These are phyloP conservation scores for Ctena decussata DNA, from an alignment of 2,888 invertebrate species.

Conservation along the genomic window DNA sequence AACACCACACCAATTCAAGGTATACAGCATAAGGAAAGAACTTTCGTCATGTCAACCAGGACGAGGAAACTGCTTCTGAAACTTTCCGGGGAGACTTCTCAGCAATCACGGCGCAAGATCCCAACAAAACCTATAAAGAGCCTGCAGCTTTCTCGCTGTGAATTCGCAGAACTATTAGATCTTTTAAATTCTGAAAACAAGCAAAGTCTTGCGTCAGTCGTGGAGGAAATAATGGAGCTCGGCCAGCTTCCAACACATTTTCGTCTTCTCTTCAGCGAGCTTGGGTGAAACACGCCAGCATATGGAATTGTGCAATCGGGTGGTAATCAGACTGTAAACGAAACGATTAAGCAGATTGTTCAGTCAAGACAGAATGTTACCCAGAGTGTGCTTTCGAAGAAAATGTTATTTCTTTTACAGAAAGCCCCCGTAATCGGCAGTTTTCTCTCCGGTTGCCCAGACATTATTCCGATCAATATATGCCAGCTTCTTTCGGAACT, in stretches of 20 bases:
- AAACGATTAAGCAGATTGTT: neutral
- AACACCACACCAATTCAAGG: neutral
- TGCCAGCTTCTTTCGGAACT: neutral
- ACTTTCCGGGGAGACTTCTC: neutral
- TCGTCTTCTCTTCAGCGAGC: neutral
- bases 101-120: too few species aligned
- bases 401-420: neutral
- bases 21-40: neutral
- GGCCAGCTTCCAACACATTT: neutral
- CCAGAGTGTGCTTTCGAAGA: neutral
- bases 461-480: neutral
- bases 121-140: neutral
- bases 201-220: neutral
- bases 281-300: neutral
- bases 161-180: too few species aligned
- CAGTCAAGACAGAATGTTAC: neutral
- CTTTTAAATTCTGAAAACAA: neutral
- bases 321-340: neutral
- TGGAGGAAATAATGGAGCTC: neutral
- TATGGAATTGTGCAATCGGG: neutral
- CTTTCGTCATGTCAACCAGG: neutral
- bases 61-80: neutral
- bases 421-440: neutral
- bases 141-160: neutral
- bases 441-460: neutral